Conservation (phyloP, 2,888 invertebrate genomes). For the Halocaridina rubra region DNA sequence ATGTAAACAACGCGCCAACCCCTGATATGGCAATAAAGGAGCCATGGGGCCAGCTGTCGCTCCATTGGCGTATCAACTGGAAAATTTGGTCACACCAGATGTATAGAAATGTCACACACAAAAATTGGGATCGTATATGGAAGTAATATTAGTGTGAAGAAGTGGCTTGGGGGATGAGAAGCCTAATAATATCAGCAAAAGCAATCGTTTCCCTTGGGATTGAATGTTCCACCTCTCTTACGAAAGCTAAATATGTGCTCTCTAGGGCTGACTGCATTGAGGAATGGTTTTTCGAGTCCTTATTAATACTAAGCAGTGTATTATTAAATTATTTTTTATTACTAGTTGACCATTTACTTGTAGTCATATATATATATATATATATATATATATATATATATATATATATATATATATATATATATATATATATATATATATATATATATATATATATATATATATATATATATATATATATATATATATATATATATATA, state of each 20-base stretch:
- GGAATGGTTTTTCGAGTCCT: no score
- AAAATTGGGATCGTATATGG: slow-evolving; percentile 44
- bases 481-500: neutral
- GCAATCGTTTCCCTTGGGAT: no score
- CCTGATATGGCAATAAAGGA: neutral
- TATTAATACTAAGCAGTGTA: no score
- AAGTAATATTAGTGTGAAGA: slow-evolving; percentile 50
- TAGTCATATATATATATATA: neutral
- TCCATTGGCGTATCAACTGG: neutral
- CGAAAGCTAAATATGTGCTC: no score
- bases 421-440: neutral
- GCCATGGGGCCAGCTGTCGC: slow-evolving; percentile 25
- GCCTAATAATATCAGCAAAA: no score
- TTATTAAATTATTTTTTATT: no score
- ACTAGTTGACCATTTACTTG: no score
- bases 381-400: neutral
- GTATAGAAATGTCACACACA: slow-evolving; percentile 43
- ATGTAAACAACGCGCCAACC: no score
- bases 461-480: neutral
- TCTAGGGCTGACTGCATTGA: no score
- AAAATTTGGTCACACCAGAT: slow-evolving; percentile 49
- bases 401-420: neutral
- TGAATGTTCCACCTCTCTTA: no score
- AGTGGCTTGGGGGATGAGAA: slow-evolving; percentile 9
- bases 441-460: neutral